Evolutionary conservation across 2,888 invertebrate species (phyloP).

Genomic region (Argyra leucocephala): DNA sequence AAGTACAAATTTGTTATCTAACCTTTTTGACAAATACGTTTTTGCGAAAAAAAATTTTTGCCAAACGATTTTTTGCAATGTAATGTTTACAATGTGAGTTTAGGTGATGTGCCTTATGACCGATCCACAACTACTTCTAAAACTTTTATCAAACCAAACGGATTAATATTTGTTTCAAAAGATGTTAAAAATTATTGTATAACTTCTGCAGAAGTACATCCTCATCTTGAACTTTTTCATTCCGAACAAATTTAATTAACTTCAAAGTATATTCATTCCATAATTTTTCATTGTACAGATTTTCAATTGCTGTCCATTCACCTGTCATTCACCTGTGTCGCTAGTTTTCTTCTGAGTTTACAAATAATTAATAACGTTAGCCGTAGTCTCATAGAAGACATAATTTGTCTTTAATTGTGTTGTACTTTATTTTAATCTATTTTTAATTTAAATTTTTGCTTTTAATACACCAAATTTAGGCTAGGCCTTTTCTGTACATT

Average conservation of each 20-base stretch:
- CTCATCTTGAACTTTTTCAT: constrained; percentile 64
- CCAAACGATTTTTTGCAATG: too few species aligned
- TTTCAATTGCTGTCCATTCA: constrained; percentile 84
- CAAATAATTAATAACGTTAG: constrained; percentile 62
- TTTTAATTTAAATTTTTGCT: background rate
- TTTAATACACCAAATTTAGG: background rate
- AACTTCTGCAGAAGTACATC: constrained; percentile 72
- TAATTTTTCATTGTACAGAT: constrained; percentile 84
- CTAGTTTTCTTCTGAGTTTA: constrained; percentile 64
- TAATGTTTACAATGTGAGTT: too few species aligned
- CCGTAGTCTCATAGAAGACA: constrained; percentile 35
- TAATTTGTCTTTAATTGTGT: constrained; percentile 11
- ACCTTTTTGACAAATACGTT: too few species aligned
- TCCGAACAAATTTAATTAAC: constrained; percentile 67
- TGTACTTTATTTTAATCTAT: background rate
- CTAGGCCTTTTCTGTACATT: too few species aligned
- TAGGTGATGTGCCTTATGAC: constrained; percentile 65
- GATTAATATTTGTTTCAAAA: constrained; percentile 94
- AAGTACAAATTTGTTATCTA: too few species aligned
- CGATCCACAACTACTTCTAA: constrained; percentile 66
- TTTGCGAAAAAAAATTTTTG: too few species aligned
- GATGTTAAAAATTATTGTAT: constrained; percentile 86
- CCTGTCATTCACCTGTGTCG: constrained; percentile 67
- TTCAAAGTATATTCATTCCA: constrained; percentile 94
- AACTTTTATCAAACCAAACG: constrained; percentile 84